Conservation (phyloP, 2,888 invertebrate species). For the Cataglyphis altisquamis region DNA sequence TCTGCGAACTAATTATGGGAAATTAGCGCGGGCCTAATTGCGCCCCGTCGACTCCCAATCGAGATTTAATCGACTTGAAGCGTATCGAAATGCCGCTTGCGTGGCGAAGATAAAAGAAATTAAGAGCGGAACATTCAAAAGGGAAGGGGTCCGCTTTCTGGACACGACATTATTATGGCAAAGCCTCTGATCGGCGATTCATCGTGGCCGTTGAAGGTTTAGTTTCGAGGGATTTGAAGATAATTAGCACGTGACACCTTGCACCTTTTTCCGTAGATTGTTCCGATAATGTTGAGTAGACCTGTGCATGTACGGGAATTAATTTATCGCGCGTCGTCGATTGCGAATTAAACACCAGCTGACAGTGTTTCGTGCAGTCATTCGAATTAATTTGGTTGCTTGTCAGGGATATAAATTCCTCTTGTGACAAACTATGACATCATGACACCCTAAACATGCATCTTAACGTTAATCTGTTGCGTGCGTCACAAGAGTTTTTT, state of each 20-base stretch:
- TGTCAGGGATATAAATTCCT: conserved; percentile 31
- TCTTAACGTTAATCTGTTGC: conserved; percentile 23
- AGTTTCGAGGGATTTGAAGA: conserved; percentile 26
- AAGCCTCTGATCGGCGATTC: conserved; percentile 10
- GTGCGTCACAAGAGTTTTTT: conserved; percentile 3
- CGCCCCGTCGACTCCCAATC: conserved; percentile 61
- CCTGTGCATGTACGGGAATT: conserved; percentile 19
- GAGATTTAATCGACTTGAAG: conserved; percentile 79
- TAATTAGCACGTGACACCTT: conserved; percentile 45
- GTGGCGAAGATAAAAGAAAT: conserved; percentile 7
- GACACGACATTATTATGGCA: conserved; percentile 14
- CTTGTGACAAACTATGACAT: neutral
- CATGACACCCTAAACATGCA: neutral
- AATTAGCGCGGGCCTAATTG: conserved; percentile 81
- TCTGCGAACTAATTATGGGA: conserved; percentile 78
- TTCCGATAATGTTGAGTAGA: conserved; percentile 7
- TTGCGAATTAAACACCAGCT: conserved; percentile 47
- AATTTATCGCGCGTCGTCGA: conserved; percentile 44
- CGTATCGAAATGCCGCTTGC: conserved; percentile 17
- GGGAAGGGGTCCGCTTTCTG: conserved; percentile 15
- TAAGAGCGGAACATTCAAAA: conserved; percentile 4
- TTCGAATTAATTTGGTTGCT: conserved; percentile 46
- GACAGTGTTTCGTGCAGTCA: conserved; percentile 39
- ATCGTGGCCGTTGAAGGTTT: conserved; percentile 7
- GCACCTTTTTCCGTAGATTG: conserved; percentile 26